Conservation (phyloP, 2,888 invertebrate genomes). For the Gordius sp. region DNA sequence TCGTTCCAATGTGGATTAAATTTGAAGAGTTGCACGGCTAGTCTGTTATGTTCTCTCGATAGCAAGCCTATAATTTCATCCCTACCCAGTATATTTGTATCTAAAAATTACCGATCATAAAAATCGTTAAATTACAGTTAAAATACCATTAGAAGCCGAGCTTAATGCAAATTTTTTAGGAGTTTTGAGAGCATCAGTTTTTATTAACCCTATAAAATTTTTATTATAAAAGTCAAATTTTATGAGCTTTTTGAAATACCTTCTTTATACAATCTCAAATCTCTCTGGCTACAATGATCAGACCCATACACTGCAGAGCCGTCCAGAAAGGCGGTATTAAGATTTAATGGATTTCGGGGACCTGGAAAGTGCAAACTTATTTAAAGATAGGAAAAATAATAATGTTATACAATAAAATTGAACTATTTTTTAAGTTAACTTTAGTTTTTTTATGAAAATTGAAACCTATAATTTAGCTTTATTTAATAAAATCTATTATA, state of each 20-base stretch:
- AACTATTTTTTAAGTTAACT: too few relatives aligned
- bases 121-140: constrained; percentile 11
- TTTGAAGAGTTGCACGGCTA: constrained; percentile 22
- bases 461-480: too few relatives aligned
- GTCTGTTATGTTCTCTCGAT: constrained; percentile 25
- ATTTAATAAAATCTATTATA: too few relatives aligned
- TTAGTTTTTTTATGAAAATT: too few relatives aligned
- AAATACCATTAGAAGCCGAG: neutral
- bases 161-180: neutral
- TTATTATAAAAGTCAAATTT: constrained; percentile 25
- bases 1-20: constrained; percentile 28
- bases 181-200: too few relatives aligned
- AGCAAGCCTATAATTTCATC: too few relatives aligned
- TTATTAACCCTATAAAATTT: too few relatives aligned
- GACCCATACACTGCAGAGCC: constrained; percentile 61
- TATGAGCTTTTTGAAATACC: constrained; percentile 35
- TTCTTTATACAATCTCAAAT: constrained; percentile 44
- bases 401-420: too few relatives aligned
- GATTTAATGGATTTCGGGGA: constrained; percentile 59
- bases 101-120: constrained; percentile 16
- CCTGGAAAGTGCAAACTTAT: constrained; percentile 22
- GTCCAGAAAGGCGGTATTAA: constrained; percentile 56
- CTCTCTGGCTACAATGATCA: constrained; percentile 48
- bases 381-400: too few relatives aligned
- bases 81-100: constrained; percentile 21